Conservation (phyloP, 2,888 invertebrate genomes). For the Odontomyia ornata region DNA sequence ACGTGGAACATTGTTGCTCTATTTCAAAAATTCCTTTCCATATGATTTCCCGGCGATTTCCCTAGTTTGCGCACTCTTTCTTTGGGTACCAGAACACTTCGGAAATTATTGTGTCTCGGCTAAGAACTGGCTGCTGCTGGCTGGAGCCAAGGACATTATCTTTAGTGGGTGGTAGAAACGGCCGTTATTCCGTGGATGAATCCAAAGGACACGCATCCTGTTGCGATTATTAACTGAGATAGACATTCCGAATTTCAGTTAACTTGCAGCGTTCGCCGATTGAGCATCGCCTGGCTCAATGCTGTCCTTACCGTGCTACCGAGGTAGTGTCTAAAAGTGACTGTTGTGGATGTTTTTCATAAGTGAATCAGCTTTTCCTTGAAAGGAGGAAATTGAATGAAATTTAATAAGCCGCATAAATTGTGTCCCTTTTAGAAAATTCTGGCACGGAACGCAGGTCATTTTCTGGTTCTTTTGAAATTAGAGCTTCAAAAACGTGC, state of each 20-base stretch:
- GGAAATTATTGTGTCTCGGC: conserved; percentile 3
- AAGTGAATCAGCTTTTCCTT: too few species aligned
- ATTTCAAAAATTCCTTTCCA: background rate
- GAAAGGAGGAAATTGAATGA: too few species aligned
- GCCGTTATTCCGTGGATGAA: conserved; percentile 7
- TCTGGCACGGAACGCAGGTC: too few species aligned
- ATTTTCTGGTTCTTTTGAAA: too few species aligned
- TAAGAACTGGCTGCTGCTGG: background rate
- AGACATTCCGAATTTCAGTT: conserved; percentile 43
- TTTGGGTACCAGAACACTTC: background rate
- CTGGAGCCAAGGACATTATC: conserved; percentile 38
- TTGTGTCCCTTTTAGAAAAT: too few species aligned
- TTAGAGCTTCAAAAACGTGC: too few species aligned
- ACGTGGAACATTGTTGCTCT: conserved; percentile 22
- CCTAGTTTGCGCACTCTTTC: background rate
- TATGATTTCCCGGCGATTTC: background rate
- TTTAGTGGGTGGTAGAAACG: conserved; percentile 13
- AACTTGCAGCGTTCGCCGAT: conserved; percentile 46
- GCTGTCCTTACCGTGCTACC: conserved; percentile 1
- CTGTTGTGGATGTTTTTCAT: background rate
- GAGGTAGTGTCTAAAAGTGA: background rate
- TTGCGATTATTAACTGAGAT: conserved; percentile 39
- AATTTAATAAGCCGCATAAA: too few species aligned
- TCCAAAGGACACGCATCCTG: conserved; percentile 36
- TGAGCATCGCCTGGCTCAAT: conserved; percentile 43